A percentile compares a stretch with the other conserved stretches of the same genome.
These are phyloP conservation scores for Cryptocephalus primarius DNA, from an alignment of 2,888 invertebrate species.

Conservation along the genomic window DNA sequence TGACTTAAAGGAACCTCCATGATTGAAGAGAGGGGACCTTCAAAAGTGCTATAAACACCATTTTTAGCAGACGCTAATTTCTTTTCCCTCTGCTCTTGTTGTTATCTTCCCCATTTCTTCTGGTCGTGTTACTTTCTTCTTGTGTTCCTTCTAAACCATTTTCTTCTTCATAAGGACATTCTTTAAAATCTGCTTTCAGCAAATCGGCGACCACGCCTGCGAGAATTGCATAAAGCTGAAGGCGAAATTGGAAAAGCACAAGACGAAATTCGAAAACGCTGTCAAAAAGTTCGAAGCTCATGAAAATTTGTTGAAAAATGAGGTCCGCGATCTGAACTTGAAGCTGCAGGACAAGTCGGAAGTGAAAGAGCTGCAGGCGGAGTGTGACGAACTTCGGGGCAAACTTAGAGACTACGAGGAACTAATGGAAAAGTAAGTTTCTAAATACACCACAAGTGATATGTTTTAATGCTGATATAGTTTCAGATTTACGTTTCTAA, in stretches of 20 bases:
- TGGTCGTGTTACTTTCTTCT: no score
- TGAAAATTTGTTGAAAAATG: conserved; percentile 9
- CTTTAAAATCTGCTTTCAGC: conserved; percentile 12
- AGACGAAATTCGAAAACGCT: conserved; percentile 9
- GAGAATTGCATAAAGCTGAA: conserved; percentile 12
- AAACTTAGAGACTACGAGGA: conserved; percentile 13
- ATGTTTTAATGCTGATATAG: no score
- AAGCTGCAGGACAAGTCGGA: conserved; percentile 8
- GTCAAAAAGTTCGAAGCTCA: conserved; percentile 11
- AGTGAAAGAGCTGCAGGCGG: conserved; percentile 7
- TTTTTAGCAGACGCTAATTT: no score
- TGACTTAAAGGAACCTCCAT: no score
- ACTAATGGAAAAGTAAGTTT: background rate
- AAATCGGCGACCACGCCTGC: conserved; percentile 8
- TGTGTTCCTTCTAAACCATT: no score
- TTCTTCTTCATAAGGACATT: no score
- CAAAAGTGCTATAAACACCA: no score
- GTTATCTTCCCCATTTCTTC: no score
- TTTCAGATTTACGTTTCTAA: no score
- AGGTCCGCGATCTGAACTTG: conserved; percentile 11
- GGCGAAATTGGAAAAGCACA: conserved; percentile 12
- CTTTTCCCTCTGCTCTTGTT: no score
- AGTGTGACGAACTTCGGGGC: conserved; percentile 10
- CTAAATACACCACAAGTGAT: background rate
- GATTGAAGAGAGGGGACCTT: no score